Evolutionary conservation across 2,797 vertebrate genomes (phyloP), one percentile per base, ranked within the genome.

Genomic region (Rhadinocentrus ornatus): DNA sequence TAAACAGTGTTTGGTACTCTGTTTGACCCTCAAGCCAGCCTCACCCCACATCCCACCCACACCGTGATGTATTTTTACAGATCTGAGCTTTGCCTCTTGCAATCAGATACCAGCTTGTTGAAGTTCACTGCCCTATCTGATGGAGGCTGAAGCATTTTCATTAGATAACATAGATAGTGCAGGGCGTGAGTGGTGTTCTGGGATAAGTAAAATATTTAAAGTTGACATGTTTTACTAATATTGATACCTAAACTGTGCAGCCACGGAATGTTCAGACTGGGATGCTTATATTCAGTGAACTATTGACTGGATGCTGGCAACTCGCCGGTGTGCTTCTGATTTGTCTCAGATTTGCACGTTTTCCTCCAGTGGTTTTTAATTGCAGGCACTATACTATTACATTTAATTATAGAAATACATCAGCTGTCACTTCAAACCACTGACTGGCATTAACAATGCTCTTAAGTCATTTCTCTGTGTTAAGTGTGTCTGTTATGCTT

Each of bases 281-380:
- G 67, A 55, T 52, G 73, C 60, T 26, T 52, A 71, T 44, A 56
- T 73, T 83, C 68, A 65, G 68, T 65, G 60, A 82, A 57, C 66
- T 80, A 73, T 81, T 73, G 83, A 80, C 78, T 79, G 55, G 44
- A 62, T 56, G 70, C 48, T 85, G 86, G 82, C 78, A 53, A 8
- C n/a, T 54, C 1, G 39, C 85, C 85, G 85, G 11, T 31, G 48
- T 41, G 62, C 65, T 34, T 72, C 57, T n/a, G n/a, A n/a, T n/a
- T n/a, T n/a, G 73, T 59, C 37, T 82, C 27, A 10, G 56, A 73
- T 78, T 76, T 52, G 57, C 24, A 54, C 41, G 55, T 77, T 62
- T 69, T 57, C 48, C 71, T 63, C 32, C 6, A 37, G 26, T 61
- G 71, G 44, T 71, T 81, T 84, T 62, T 61, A 20, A 20, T 6